Conservation (phyloP, 2,888 invertebrate genomes). For the Drosophila prolongata region DNA sequence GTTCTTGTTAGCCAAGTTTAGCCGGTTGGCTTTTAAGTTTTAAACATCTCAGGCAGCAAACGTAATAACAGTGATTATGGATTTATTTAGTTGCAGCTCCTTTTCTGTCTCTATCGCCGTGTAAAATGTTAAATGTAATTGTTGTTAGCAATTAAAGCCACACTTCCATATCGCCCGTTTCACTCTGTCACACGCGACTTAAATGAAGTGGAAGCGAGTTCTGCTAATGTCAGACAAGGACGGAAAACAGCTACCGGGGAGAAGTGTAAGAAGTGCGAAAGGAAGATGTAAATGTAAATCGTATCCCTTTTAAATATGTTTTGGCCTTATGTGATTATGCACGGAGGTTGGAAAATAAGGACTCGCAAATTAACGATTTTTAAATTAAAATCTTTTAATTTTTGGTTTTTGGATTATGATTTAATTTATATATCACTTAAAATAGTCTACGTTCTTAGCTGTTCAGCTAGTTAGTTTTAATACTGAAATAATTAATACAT, state of each 20-base stretch:
- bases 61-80: constrained; percentile 71
- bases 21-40: constrained; percentile 41
- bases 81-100: constrained; percentile 46
- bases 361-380: neutral
- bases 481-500: too few relatives aligned
- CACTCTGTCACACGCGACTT: constrained; percentile 1
- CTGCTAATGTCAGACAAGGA: constrained; percentile 1
- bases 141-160: constrained; percentile 50
- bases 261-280: too few relatives aligned
- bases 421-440: too few relatives aligned
- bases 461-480: too few relatives aligned
- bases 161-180: constrained; percentile 21
- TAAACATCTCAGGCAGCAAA: constrained; percentile 19
- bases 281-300: constrained; percentile 8
- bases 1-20: constrained; percentile 54
- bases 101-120: neutral
- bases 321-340: constrained; percentile 1
- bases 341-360: neutral
- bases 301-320: neutral
- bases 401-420: too few relatives aligned
- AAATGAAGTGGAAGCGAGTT: constrained; percentile 35
- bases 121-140: constrained; percentile 50
- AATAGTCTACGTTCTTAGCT: too few relatives aligned
- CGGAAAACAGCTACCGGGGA: constrained; percentile 2
- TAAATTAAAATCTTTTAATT: neutral